Evolutionary conservation across 1,140 invertebrate species (phyloP), one percentile per base, ranked within the genome.

Genomic region (Hyposmocoma kahamanoa): DNA sequence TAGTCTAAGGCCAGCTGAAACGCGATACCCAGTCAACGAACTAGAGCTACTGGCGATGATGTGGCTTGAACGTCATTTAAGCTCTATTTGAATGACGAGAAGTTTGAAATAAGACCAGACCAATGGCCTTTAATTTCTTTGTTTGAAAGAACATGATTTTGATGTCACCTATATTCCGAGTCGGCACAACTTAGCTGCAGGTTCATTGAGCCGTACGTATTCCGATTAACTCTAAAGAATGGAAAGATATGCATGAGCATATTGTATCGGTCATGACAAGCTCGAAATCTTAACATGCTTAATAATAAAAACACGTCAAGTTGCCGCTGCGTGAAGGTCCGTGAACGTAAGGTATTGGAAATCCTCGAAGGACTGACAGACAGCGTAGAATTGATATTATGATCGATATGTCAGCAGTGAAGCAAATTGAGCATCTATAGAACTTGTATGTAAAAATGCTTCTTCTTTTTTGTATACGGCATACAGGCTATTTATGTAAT

Each of bases 31-130:
- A 3, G 70, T 64, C 3, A 78, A 71, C 0, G 78, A 88, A 36
- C 66, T 70, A 47, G 85, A 88, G 62, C 59, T 73, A 18, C 48
- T 88, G 15, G 81, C 78, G 1, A 66, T 88, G n/a, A 43, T 88
- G 17, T 76, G 62, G 61, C 63, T 72, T 4, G 58, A 87, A 3
- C 55, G 72, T 11, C 19, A 47, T 19, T 47, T 38, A 21, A 34
- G 6, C 45, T 34, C 1, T 47, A 50, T 67, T 39, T 47, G 17
- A 38, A 38, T 38, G 45, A 34, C 15, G 13, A 17, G 17, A 36
- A 80, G 30, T 85, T 83, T 42, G 26, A 56, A n/a, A 64, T 87
- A 4, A 32, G 64, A 26, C 87, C 85, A 0, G 86, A 88, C 39
- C 81, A 88, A 43, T 59, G 72, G 47, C 59, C 72, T 0, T 13